Evolutionary conservation across 2,888 invertebrate species (phyloP).

Genomic region (Harpagoxenus sublaevis): DNA sequence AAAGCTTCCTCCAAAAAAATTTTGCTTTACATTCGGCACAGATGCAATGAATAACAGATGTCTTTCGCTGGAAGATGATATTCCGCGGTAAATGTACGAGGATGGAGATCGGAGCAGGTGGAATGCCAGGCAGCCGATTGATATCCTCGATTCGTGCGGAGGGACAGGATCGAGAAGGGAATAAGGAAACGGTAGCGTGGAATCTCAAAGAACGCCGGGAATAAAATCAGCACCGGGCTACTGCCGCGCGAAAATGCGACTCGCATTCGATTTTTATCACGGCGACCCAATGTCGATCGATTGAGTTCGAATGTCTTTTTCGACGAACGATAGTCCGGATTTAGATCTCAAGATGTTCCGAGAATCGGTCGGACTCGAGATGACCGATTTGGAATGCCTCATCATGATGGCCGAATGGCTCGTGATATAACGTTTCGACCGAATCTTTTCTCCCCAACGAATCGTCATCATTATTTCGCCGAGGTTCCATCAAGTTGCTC

Average conservation of each 20-base stretch:
- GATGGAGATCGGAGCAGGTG: constrained; percentile 3
- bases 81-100: constrained; percentile 30
- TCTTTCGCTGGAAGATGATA: background rate
- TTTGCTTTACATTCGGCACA: background rate
- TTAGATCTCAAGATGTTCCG: background rate
- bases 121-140: constrained; percentile 9
- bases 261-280: background rate
- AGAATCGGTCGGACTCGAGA: background rate
- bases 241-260: background rate
- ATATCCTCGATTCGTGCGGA: constrained; percentile 18
- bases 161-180: background rate
- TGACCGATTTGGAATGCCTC: background rate
- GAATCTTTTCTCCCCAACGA: background rate
- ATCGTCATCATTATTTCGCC: background rate
- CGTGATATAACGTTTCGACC: background rate
- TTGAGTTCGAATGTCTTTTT: constrained; percentile 2
- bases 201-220: background rate
- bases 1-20: background rate
- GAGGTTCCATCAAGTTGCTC: background rate
- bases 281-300: background rate
- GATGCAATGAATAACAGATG: constrained; percentile 8
- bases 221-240: constrained; percentile 7
- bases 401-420: background rate
- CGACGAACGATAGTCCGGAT: background rate
- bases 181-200: background rate